Base-by-base conservation (phyloP, 2,113 vertebrate species). In the Pygoscelis adeliae region DNA sequence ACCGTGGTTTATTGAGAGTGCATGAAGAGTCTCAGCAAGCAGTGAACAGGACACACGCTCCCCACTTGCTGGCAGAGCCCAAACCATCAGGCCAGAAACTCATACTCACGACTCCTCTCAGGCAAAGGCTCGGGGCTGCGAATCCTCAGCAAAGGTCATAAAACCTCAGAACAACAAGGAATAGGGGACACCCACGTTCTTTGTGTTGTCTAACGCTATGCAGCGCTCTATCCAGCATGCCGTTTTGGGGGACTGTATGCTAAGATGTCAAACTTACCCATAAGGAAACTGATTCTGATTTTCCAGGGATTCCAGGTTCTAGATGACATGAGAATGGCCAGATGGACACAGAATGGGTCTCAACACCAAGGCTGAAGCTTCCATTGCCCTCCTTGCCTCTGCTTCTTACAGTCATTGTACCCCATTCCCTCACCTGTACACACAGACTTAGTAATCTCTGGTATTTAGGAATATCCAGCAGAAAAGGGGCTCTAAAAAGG, bases 191-290 rank as follows among this genome's bases (percentile, higher is more conserved):
- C 25, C 10, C 76, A 34, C 2, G 0, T 47, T 42, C 44, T 44
- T 47, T 27, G 25, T 52, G 15, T 36, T 10, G 1, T 44, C 59
- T 50, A 34, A 49, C 25, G 29, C 59, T 11, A 23, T 7, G 34
- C 32, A 47, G 76, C 4, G 0, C 34, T 47, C 42, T 42, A 13
- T 32, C 26, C 77, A 53, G 29, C 22, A 8, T 14, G 46, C n/a
- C 11, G 2, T 11, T 40, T 59, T 4, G 18, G 15, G 25, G 8
- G 5, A 58, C 42, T 12, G 7, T 27, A 27, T 0, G 3, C 63
- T 49, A 27, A 69, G 36, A 30, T 22, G 32, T 30, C 62, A 27
- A 21, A 9, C 30, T 34, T n/a, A 29, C n/a, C 30, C 30, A 15
- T 44, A 66, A 63, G 36, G 32, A 46, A 86, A 46, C 32, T 8